Evolutionary conservation across 2,888 invertebrate genomes (phyloP), one percentile per base, ranked within the genome.

Genomic region (Ramazzottius varieornatus): DNA sequence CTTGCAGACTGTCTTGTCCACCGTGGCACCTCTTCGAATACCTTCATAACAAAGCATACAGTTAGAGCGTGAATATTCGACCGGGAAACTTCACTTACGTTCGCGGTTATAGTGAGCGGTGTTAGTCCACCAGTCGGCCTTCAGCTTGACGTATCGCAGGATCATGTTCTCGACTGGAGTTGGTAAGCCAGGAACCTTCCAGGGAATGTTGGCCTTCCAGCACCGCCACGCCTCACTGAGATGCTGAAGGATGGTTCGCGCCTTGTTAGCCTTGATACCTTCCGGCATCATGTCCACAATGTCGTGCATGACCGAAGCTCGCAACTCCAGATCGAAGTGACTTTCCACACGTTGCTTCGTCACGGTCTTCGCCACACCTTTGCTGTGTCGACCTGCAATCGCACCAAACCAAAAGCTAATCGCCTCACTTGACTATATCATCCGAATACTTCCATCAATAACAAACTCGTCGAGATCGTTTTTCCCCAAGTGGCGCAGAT

Each of bases 221-320:
- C 96, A 98, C 67, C 98, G 79, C 98, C 98, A 99, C 0, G 98
- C 98, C 77, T 99, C 98, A 33, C 92, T 93, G 68, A 99, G 80
- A 81, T 99, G 98, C 75, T 99, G 98, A 71, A 99, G 80, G 71
- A 99, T 99, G 1, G 96, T 96, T 70, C 96, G 82, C 0, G 98
- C 98, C 77, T 99, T 99, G 78, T 98, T 98, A 78, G 98, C 98
- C 74, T 99, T 99, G 75, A 99, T 98, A 69, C 98, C 98, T 77
- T 98, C 98, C 0, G 98, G 98, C 98, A 99, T 99, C 98, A 99
- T 99, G 73, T 99, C 98, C n/a, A 99, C 86, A 70, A 99, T 99
- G 74, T 99, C 98, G 72, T 83, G 83, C 83, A 83, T 83, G 29
- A 80, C 96, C 0, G 94, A 94, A 24, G 94, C 94, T 70, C 98